Base-by-base conservation (phyloP, 2,797 vertebrate species). In the Taeniopygia guttata region DNA sequence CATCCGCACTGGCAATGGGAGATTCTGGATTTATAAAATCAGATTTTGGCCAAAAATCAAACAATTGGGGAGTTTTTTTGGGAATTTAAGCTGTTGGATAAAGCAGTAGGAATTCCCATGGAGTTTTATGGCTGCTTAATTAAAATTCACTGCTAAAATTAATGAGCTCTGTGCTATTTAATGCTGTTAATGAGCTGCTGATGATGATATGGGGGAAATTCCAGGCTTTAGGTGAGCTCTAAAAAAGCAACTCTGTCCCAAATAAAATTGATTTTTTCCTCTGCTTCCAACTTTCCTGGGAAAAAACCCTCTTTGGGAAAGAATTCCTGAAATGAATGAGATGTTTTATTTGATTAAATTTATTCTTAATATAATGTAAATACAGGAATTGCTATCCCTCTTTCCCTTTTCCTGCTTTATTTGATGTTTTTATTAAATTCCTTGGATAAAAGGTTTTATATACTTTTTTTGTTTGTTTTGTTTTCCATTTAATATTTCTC, bases 351-450 rank as follows among this genome's bases (percentile, higher is more conserved):
- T 81, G 84, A 94, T 89, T 84, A 83, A 91, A 93, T 94, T 88
- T 96, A 95, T 95, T 95, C 87, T 93, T 95, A 96, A 96, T 93
- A 96, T 90, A 96, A 96, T 96, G 93, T 95, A 95, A 95, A 96
- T 86, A 91, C 4, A 77, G 80, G n/a, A n/a, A 32, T 69, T 75
- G 22, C 77, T 63, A 15, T 46, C 69, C 86, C 58, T 78, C 46
- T 91, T 66, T 70, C 16, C 16, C 36, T 64, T 30, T 66, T 70
- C 22, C n/a, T 34, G 16, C 11, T 45, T 43, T 22, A 5, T 32
- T 81, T 36, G 40, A n/a, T 52, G 13, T 63, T 90, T 88, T 91
- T 73, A 70, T 94, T 89, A 72, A 82, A 88, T 52, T 48, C 38
- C 85, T 94, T 90, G 69, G 89, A 74, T 62, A 70, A 68, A 67